A percentile compares a stretch with the other conserved stretches of the same genome.
Evolutionary conservation across 2,113 vertebrate genomes (phyloP).

Genomic region (Hippocampus barbouri): DNA sequence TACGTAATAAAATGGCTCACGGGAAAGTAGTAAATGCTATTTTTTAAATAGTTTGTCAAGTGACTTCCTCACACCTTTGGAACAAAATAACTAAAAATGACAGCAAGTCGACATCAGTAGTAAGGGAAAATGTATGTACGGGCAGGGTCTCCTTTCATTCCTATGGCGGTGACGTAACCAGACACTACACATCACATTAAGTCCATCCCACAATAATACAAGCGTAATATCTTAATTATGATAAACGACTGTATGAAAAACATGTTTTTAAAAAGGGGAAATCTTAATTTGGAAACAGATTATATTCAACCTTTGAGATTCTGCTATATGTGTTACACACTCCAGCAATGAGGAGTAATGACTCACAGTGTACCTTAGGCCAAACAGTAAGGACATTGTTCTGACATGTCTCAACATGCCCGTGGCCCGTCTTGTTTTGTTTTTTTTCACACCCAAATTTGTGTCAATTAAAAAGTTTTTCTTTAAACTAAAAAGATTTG

Average conservation of each 20-base stretch:
- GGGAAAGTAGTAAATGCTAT: no score
- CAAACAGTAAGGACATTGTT: slow-evolving; percentile 29
- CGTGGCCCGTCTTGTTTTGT: neutral
- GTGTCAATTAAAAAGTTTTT: neutral
- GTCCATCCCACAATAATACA: neutral
- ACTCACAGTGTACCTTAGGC: slow-evolving; percentile 19
- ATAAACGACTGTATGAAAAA: neutral
- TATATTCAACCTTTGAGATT: neutral
- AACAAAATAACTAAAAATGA: neutral
- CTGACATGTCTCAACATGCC: slow-evolving; percentile 48
- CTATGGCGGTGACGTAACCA: no score
- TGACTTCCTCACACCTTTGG: no score
- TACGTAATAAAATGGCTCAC: no score
- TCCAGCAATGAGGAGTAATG: slow-evolving; percentile 16
- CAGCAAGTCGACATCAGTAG: no score
- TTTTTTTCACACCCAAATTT: neutral
- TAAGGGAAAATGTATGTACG: no score
- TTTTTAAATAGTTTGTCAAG: no score
- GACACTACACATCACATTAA: no score
- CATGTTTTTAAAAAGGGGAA: neutral
- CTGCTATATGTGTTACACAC: neutral
- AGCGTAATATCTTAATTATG: neutral
- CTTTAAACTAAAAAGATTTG: neutral
- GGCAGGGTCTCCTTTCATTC: no score
- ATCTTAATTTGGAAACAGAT: neutral